A percentile compares a stretch with the other conserved stretches of the same genome.
These are phyloP conservation scores for Lapara coniferarum DNA, from an alignment of 2,888 invertebrate genomes.

Conservation along the genomic window DNA sequence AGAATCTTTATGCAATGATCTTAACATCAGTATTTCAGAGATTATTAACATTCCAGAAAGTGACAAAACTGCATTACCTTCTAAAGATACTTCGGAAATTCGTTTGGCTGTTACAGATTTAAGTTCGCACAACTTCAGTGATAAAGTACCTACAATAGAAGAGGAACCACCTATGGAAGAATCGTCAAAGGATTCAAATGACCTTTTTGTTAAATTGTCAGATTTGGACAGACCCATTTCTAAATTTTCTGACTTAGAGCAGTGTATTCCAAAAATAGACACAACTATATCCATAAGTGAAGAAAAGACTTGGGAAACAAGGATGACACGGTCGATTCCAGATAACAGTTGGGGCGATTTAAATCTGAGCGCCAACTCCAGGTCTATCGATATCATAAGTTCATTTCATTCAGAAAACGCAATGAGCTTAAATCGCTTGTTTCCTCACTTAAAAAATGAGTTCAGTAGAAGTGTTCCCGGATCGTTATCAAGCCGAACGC, in stretches of 20 bases:
- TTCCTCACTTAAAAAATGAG: constrained; percentile 84
- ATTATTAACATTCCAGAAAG: constrained; percentile 56
- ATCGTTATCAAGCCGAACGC: constrained; percentile 61
- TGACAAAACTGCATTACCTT: constrained; percentile 19
- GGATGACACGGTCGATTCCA: constrained; percentile 88
- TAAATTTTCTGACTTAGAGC: constrained; percentile 90
- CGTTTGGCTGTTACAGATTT: constrained; percentile 24
- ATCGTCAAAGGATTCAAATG: constrained; percentile 36
- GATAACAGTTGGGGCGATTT: constrained; percentile 87
- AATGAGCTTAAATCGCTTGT: constrained; percentile 84
- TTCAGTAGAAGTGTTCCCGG: constrained; percentile 76
- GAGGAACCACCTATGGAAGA: constrained; percentile 48
- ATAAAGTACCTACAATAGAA: constrained; percentile 27
- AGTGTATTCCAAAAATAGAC: constrained; percentile 64
- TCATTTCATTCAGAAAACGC: constrained; percentile 84
- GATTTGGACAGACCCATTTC: constrained; percentile 87
- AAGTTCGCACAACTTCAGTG: constrained; percentile 26
- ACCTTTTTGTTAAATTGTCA: constrained; percentile 88
- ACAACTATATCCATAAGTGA: constrained; percentile 43
- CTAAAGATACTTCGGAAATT: background rate
- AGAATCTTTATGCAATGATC: constrained; percentile 69
- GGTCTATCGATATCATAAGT: constrained; percentile 84
- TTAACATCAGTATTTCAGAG: constrained; percentile 69
- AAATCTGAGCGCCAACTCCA: constrained; percentile 77
- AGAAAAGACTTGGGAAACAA: constrained; percentile 61